phyloP scores from a whole-genome alignment of 2,797 vertebrate species.

The Oreortyx pictus region DNA sequence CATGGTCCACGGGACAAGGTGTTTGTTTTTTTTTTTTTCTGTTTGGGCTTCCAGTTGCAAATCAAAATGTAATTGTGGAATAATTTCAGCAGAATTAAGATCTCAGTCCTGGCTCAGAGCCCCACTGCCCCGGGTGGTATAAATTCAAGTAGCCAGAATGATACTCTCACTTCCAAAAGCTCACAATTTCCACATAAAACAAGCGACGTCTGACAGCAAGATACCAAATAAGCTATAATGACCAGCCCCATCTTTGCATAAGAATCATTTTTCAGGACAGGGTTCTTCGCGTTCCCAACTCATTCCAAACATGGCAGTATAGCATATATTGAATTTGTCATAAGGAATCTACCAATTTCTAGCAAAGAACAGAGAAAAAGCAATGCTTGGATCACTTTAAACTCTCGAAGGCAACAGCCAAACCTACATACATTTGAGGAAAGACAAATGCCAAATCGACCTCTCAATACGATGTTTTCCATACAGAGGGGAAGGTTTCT shows the following conservation, averaged over 20 bases:
- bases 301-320: not conserved
- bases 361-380: not conserved
- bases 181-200: not conserved
- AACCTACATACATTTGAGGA: not conserved
- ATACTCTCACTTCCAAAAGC: not conserved
- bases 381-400: not conserved
- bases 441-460: constrained; percentile 16
- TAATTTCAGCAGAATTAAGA: not conserved
- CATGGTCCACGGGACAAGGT: fast-evolving
- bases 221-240: not conserved
- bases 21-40: not conserved
- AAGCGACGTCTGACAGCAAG: not conserved
- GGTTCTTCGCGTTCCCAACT: not conserved
- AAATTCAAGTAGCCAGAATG: not conserved
- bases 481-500: not conserved
- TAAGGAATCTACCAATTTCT: not conserved
- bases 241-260: not conserved
- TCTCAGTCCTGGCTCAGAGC: not conserved
- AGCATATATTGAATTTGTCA: not conserved
- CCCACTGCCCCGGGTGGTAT: not conserved
- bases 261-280: not conserved
- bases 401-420: not conserved
- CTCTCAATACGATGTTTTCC: not conserved
- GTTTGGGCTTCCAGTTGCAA: not conserved
- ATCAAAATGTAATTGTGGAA: not conserved